Conservation (phyloP, 2,113 vertebrate genomes). For the Paratilapia polleni region DNA sequence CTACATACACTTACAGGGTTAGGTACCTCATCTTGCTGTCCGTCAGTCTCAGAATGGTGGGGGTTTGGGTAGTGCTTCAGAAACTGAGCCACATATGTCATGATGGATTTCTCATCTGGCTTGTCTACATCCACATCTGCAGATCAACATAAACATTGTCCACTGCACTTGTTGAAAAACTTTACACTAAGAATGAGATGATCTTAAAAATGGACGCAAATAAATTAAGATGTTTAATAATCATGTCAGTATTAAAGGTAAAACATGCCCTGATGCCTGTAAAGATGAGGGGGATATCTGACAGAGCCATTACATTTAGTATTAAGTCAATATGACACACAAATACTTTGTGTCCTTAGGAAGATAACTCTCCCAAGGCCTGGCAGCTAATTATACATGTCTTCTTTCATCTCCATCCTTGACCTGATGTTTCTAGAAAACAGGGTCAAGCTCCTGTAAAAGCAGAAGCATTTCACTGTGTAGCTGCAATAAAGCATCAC, state of each 20-base stretch:
- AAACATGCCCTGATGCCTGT: neutral
- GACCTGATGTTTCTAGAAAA: constrained; percentile 45
- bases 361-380: constrained; percentile 39
- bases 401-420: constrained; percentile 41
- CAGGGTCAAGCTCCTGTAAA: constrained; percentile 21
- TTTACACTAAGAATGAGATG: neutral
- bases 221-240: neutral
- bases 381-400: constrained; percentile 51
- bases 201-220: neutral
- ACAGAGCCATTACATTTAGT: neutral
- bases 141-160: constrained; percentile 34
- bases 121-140: constrained; percentile 98
- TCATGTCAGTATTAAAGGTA: neutral
- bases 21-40: constrained; percentile 87
- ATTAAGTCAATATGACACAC: constrained; percentile 4
- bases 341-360: constrained; percentile 1
- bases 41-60: constrained; percentile 82
- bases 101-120: constrained; percentile 97
- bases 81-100: constrained; percentile 98
- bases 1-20: neutral
- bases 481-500: constrained; percentile 48
- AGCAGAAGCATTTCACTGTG: constrained; percentile 18
- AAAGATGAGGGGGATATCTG: neutral
- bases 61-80: constrained; percentile 92
- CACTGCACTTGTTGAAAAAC: neutral